Percentiles rank a stretch among this genome's conserved stretches.
phyloP scores from a whole-genome alignment of 2,888 invertebrate genomes.

The Drosophila kambysellisi region DNA sequence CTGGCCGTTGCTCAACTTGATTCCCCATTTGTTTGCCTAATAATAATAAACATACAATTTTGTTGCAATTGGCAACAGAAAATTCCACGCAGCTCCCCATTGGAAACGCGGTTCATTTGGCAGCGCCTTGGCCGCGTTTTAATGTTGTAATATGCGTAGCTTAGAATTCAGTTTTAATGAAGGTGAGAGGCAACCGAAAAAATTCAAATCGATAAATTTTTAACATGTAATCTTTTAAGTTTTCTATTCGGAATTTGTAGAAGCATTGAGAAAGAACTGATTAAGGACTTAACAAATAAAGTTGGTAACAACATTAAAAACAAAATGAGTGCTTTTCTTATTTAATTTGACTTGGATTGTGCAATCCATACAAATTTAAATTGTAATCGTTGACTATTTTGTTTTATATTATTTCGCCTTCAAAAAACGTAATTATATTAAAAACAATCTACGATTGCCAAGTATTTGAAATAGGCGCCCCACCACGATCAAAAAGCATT shows the following conservation, averaged over 20 bases:
- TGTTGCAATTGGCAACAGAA: conserved; percentile 43
- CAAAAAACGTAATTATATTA: background rate
- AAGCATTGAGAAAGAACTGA: conserved; percentile 83
- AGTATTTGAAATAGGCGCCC: conserved; percentile 5
- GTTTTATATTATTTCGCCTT: background rate
- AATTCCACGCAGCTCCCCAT: conserved; percentile 19
- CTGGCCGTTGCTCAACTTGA: conserved; percentile 42
- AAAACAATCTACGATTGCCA: background rate
- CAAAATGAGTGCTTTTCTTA: conserved; percentile 14
- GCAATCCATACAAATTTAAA: background rate
- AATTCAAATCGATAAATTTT: conserved; percentile 66
- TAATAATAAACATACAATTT: conserved; percentile 37
- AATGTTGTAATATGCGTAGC: conserved; percentile 34
- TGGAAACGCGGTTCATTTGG: conserved; percentile 28
- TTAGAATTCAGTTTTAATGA: conserved; percentile 74
- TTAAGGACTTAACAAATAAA: conserved; percentile 80
- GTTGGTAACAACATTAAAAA: conserved; percentile 81
- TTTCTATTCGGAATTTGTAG: conserved; percentile 77
- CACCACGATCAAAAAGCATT: background rate
- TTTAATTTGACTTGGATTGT: background rate
- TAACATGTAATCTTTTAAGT: conserved; percentile 73
- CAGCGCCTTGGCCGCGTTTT: conserved; percentile 34
- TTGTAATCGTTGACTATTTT: background rate
- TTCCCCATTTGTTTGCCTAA: conserved; percentile 41
- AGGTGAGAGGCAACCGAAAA: conserved; percentile 49